Evolutionary conservation across 2,113 vertebrate species (phyloP).

Genomic region (Grammomys dolichurus): DNA sequence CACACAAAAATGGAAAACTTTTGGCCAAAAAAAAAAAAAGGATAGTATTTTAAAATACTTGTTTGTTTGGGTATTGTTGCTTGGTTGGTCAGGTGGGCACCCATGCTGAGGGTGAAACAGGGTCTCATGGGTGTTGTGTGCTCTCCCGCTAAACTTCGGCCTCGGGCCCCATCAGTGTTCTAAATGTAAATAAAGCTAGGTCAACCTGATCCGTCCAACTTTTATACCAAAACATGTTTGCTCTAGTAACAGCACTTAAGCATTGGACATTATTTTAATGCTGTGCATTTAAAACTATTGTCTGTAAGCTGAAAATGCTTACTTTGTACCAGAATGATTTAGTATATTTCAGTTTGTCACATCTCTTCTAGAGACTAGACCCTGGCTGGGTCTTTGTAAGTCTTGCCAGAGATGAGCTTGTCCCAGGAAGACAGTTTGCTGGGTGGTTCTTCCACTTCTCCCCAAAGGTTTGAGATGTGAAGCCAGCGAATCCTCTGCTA

Average conservation of each 20-base stretch:
- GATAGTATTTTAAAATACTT: neutral
- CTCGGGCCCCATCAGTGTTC: neutral
- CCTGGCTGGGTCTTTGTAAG: neutral
- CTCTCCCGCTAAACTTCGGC: neutral
- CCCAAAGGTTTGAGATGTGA: neutral
- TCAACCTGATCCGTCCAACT: neutral
- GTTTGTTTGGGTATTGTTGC: neutral
- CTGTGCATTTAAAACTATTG: neutral
- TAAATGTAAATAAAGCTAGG: neutral
- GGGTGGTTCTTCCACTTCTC: neutral
- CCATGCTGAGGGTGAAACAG: too few relatives aligned
- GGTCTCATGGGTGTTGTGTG: neutral
- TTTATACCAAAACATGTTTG: neutral
- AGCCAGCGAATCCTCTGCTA: neutral
- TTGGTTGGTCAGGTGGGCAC: too few relatives aligned
- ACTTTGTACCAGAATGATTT: neutral
- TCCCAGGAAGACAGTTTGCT: neutral
- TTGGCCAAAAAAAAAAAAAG: neutral
- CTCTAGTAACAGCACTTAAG: neutral
- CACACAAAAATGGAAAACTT: neutral
- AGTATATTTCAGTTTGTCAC: neutral
- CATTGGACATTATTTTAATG: neutral
- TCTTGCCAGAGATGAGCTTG: neutral
- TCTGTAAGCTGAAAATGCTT: neutral
- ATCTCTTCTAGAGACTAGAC: neutral